Conservation (phyloP, 1,140 invertebrate species). For the Drosophila carrolli region DNA sequence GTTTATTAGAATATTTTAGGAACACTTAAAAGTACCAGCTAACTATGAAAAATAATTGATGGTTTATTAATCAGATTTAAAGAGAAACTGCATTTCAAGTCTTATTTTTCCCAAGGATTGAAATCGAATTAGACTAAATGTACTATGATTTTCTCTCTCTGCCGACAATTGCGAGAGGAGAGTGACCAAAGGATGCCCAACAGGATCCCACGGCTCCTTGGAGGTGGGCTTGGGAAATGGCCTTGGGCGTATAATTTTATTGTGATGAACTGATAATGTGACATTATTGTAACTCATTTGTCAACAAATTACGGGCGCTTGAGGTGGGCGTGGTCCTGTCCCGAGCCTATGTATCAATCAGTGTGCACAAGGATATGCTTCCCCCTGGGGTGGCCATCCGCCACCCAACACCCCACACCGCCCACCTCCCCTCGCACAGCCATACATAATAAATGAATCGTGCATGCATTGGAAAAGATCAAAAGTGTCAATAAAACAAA, state of each 20-base stretch:
- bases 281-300: conserved; percentile 82
- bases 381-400: too few species aligned
- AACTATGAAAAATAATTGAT: too few species aligned
- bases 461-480: conserved; percentile 75
- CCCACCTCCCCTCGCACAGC: conserved; percentile 2
- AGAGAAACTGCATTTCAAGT: too few species aligned
- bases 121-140: too few species aligned
- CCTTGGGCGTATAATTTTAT: conserved; percentile 74
- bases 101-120: too few species aligned
- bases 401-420: not conserved
- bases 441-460: conserved; percentile 77
- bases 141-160: not conserved
- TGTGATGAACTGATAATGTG: conserved; percentile 83
- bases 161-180: not conserved
- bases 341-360: conserved; percentile 73
- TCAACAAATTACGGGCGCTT: conserved; percentile 73
- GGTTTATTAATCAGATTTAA: too few species aligned
- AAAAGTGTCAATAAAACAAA: conserved; percentile 83
- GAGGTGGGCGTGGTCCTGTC: conserved; percentile 47
- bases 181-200: conserved; percentile 9
- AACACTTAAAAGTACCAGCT: too few species aligned
- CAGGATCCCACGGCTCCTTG: conserved; percentile 7
- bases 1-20: too few species aligned
- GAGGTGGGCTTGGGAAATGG: conserved; percentile 11
- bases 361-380: conserved; percentile 42